Evolutionary conservation across 2,113 vertebrate species (phyloP), one percentile per base, ranked within the genome.

Genomic region (Oncorhynchus mykiss): DNA sequence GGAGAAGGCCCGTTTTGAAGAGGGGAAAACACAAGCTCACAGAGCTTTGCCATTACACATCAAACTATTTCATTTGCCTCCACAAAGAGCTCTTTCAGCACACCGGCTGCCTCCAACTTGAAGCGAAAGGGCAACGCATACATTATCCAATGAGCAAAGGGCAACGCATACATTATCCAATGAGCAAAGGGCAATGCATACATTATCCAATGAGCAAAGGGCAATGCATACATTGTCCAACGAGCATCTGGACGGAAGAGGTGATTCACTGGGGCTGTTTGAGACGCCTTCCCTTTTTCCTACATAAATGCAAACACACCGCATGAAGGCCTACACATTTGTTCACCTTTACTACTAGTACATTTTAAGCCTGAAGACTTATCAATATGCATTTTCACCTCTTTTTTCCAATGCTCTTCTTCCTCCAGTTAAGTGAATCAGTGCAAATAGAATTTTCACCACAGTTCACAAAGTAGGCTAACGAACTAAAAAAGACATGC

Each of bases 31-130:
- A 51, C 85, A 91, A 74, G 82, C 82, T 87, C 78, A 85, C 80
- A 87, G 79, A 75, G 90, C 82, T 88, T 85, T 91, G 87, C 94
- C 90, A 84, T 90, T 90, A 88, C 81, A 88, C 80, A 88, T 88
- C 82, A 84, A 89, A 89, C 80, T 76, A 84, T 85, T 90, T 87
- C 57, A 83, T 84, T 87, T 89, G 76, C 83, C 70, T 79, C 72
- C 69, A 88, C 80, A 88, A 88, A 83, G 87, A 75, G 59, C 5
- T 49, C 82, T 84, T 90, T 91, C 75, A 86, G 80, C 76, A 80
- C 67, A 62, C 72, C 22, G 71, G 76, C 83, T 76, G 73, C 83
- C 64, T 80, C 87, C 82, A 78, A 81, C 76, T 76, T 71, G 73
- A 39, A 86, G 80, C 76, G 72, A 92, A 90, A 92, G 91, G 90